These are phyloP conservation scores for Synanthedon myopaeformis DNA, from an alignment of 2,888 invertebrate species.

Conservation along the genomic window DNA sequence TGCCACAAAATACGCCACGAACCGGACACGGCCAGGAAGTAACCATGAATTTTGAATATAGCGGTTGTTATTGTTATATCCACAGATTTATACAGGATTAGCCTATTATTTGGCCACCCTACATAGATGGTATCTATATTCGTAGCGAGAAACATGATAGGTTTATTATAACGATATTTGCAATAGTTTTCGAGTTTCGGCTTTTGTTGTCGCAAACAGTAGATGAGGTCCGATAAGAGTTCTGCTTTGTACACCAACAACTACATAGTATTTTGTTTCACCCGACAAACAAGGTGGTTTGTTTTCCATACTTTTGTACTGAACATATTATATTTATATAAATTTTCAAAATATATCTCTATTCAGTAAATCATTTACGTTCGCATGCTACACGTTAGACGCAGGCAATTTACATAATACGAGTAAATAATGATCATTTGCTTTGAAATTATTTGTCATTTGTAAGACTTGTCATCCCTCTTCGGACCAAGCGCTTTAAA, in stretches of 20 bases:
- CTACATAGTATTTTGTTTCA: conserved; percentile 37
- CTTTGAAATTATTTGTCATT: no score
- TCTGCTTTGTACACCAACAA: conserved; percentile 19
- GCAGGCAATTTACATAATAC: no score
- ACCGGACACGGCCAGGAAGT: conserved; percentile 12
- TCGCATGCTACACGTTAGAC: no score
- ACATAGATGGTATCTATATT: conserved; percentile 37
- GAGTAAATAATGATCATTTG: no score
- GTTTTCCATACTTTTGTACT: conserved; percentile 23
- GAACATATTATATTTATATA: no score
- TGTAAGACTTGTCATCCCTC: no score
- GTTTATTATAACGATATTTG: conserved; percentile 66
- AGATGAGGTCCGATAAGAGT: conserved; percentile 22
- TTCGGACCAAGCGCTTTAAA: no score
- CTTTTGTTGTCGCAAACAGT: conserved; percentile 30
- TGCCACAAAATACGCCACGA: conserved; percentile 5
- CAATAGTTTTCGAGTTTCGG: conserved; percentile 34
- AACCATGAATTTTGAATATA: conserved; percentile 22
- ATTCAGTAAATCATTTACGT: no score
- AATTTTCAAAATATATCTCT: no score
- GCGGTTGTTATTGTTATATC: conserved; percentile 7
- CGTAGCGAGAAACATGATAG: conserved; percentile 47
- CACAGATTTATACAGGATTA: conserved; percentile 32
- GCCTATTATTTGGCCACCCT: conserved; percentile 55
- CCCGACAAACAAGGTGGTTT: conserved; percentile 25